phyloP scores from a whole-genome alignment of 2,113 vertebrate genomes.

The Rafetus swinhoei region DNA sequence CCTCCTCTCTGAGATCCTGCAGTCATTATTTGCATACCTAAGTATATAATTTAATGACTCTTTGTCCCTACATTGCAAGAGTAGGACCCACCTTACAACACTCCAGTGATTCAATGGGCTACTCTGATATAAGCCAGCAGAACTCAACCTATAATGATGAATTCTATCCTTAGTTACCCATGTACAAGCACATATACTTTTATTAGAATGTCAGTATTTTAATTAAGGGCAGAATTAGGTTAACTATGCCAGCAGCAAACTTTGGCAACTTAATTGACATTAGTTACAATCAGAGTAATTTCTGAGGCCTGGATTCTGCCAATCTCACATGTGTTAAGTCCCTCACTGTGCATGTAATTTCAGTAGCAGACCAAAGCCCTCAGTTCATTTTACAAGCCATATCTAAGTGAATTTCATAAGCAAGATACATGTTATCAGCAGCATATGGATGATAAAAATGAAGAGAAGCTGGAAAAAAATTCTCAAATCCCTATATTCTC shows the following conservation, averaged over 20 bases:
- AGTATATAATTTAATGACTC: background rate
- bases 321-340: background rate
- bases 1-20: background rate
- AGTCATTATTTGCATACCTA: background rate
- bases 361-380: background rate
- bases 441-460: background rate
- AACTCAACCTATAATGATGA: background rate
- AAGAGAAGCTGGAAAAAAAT: background rate
- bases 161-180: background rate
- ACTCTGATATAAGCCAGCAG: background rate
- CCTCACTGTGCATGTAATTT: background rate
- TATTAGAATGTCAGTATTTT: background rate
- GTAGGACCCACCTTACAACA: background rate
- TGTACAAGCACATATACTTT: background rate
- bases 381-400: conserved; percentile 19
- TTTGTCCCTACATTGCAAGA: background rate
- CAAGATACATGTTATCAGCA: background rate
- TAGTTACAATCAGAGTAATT: background rate
- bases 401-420: background rate
- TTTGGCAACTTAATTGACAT: background rate
- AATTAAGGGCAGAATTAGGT: background rate
- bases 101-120: background rate
- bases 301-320: background rate
- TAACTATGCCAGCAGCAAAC: background rate
- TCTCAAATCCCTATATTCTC: background rate